Conservation (phyloP, 2,888 invertebrate species). For the Ecliptopera silaceata region DNA sequence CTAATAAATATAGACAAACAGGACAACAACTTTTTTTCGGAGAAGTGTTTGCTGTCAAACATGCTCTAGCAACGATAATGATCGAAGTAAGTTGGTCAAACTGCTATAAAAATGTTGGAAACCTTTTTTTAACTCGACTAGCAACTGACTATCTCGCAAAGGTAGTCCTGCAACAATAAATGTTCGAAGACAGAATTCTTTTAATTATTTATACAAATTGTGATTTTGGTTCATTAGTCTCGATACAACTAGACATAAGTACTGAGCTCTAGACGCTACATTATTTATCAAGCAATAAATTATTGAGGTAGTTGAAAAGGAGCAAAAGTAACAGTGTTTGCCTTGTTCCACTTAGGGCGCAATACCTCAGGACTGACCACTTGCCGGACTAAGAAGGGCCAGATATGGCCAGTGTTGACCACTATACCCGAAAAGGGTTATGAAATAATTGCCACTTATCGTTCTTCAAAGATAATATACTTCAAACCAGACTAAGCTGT, state of each 20-base stretch:
- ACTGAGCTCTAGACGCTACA: not conserved
- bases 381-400: slow-evolving; percentile 17
- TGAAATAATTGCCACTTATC: not conserved
- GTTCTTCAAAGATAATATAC: no score
- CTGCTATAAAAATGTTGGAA: no score
- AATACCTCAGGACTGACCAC: slow-evolving; percentile 33
- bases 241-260: not conserved
- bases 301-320: slow-evolving; percentile 32
- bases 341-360: slow-evolving; percentile 49
- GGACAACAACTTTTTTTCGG: no score
- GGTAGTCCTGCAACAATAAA: no score
- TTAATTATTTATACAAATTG: not conserved
- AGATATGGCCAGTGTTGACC: slow-evolving; percentile 15
- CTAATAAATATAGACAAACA: no score
- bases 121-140: no score
- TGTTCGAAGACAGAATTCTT: no score
- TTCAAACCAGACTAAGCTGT: no score
- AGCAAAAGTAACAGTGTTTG: slow-evolving; percentile 49
- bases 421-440: not conserved
- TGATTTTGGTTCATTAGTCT: not conserved
- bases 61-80: no score
- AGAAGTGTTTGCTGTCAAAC: no score
- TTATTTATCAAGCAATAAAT: slow-evolving; percentile 27
- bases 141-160: no score
- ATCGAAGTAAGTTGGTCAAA: no score